These are phyloP conservation scores for Ellobius talpinus DNA, from an alignment of 2,113 vertebrate genomes.

Conservation along the genomic window DNA sequence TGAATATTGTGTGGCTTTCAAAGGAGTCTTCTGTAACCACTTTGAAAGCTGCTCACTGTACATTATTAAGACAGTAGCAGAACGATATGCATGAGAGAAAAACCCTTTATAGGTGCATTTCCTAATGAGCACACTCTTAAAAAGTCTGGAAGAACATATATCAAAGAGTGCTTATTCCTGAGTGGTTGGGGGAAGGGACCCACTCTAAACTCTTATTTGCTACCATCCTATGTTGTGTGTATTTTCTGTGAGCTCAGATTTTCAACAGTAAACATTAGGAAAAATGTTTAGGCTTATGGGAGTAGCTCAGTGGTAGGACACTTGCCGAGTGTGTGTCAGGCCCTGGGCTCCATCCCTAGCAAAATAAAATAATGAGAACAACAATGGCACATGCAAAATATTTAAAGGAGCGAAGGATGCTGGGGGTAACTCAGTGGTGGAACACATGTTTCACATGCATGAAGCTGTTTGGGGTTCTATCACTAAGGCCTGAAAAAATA, in stretches of 20 bases:
- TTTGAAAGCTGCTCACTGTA: constrained; percentile 46
- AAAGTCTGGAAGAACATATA: neutral
- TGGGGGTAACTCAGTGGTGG: neutral
- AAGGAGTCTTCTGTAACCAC: constrained; percentile 1
- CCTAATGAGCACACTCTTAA: neutral
- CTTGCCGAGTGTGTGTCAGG: neutral
- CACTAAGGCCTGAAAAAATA: neutral
- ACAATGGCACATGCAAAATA: neutral
- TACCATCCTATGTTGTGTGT: neutral
- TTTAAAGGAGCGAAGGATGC: neutral
- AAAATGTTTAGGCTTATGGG: neutral
- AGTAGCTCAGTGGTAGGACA: neutral
- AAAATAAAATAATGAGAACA: neutral
- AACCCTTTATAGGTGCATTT: neutral
- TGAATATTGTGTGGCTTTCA: neutral
- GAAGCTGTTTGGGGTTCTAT: neutral
- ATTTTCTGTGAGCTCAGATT: neutral
- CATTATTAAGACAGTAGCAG: constrained; percentile 13
- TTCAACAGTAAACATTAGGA: constrained; percentile 52
- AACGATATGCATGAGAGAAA: neutral
- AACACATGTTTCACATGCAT: neutral
- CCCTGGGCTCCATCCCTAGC: neutral
- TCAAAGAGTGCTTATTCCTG: constrained; percentile 19
- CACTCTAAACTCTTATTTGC: constrained; percentile 1
- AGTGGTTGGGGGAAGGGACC: neutral